Conservation (phyloP, 64 coral and sea anemone species). For the Pocillopora damicornis region DNA sequence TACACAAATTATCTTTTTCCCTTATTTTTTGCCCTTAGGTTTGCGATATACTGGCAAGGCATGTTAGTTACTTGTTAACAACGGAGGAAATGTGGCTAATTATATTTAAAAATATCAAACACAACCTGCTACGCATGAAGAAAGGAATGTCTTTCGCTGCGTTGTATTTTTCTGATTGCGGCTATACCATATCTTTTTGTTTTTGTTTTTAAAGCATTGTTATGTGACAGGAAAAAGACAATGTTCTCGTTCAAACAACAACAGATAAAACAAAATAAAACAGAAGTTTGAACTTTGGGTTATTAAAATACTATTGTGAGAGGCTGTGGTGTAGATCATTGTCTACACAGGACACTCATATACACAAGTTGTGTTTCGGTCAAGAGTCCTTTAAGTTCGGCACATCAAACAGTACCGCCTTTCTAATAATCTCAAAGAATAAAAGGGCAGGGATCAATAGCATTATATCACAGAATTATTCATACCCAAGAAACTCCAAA, state of each 20-base stretch:
- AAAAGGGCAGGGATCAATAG: constrained; percentile 19
- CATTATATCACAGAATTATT: not conserved
- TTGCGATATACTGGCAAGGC: not conserved
- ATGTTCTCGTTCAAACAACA: not conserved
- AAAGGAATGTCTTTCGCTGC: not conserved
- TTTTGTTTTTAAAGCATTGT: not conserved
- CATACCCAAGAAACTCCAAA: not conserved
- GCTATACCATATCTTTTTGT: not conserved
- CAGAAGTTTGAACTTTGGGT: constrained; percentile 8
- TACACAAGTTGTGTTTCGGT: not conserved
- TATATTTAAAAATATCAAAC: not conserved
- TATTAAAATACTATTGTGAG: constrained; percentile 12
- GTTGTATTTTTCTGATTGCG: not conserved
- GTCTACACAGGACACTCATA: not conserved
- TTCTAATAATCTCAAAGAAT: constrained; percentile 1
- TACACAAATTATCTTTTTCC: not conserved
- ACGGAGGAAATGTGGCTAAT: not conserved
- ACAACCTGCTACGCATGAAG: not conserved
- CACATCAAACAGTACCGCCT: constrained; percentile 36
- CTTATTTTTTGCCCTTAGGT: constrained; percentile 11
- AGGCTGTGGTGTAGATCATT: not conserved
- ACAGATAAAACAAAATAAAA: constrained; percentile 9
- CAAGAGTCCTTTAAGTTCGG: constrained; percentile 18
- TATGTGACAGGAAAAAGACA: not conserved
- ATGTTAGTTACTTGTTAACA: constrained; percentile 15